Evolutionary conservation across 2,888 invertebrate genomes (phyloP).

Genomic region (Eupithecia exiguata): DNA sequence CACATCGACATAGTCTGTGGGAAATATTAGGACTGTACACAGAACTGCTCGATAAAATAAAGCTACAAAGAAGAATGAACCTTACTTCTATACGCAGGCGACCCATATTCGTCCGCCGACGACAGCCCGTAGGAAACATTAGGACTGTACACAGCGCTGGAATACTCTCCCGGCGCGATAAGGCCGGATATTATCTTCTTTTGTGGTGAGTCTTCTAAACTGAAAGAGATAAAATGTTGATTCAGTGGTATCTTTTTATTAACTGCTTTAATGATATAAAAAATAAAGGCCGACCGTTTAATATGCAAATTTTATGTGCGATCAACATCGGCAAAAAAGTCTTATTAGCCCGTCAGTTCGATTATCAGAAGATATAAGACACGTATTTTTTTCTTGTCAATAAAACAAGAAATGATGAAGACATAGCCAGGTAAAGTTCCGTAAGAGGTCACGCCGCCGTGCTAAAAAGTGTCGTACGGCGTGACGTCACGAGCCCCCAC

Average conservation of each 20-base stretch:
- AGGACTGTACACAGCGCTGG: slow-evolving; percentile 72
- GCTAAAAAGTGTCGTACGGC: too few relatives aligned
- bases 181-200: slow-evolving; percentile 74
- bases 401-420: too few relatives aligned
- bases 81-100: slow-evolving; percentile 77
- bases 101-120: slow-evolving; percentile 78
- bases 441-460: too few relatives aligned
- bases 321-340: neutral
- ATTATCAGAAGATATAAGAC: too few relatives aligned
- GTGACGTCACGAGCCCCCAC: too few relatives aligned
- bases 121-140: slow-evolving; percentile 79
- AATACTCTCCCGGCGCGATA: slow-evolving; percentile 68
- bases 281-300: too few relatives aligned
- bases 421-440: too few relatives aligned
- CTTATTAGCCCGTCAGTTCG: too few relatives aligned
- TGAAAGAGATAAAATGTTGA: slow-evolving; percentile 49
- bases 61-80: slow-evolving; percentile 2
- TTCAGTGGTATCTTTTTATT: neutral
- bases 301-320: neutral
- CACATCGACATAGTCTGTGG: too few relatives aligned
- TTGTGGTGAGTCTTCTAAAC: slow-evolving; percentile 81
- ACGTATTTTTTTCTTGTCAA: too few relatives aligned
- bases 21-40: too few relatives aligned
- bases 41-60: neutral
- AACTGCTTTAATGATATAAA: neutral